Evolutionary conservation across 2,888 invertebrate genomes (phyloP), one percentile per base, ranked within the genome.

Genomic region (Drosophila pegasa): DNA sequence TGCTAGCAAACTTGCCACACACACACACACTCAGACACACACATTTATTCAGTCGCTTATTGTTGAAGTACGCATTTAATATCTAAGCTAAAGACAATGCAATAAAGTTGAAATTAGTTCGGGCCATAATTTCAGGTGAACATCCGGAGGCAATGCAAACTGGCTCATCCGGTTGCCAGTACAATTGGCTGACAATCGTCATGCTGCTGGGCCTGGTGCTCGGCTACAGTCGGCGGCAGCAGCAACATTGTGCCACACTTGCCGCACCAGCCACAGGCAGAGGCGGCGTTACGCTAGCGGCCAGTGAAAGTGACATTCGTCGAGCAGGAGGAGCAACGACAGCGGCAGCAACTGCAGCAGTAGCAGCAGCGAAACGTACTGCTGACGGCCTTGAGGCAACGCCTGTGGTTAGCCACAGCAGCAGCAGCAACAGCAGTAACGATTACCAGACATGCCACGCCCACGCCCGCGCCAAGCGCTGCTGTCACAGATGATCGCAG

Each of bases 91-190:
- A 88, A 84, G 84, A 91, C 90, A 87, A 89, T 84, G 82, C 91
- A 92, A 92, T 90, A 90, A 89, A 91, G 89, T 91, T 92, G 89
- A 92, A 91, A 91, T 91, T 90, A 92, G 92, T 92, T 90, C 92
- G 92, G 87, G 91, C 92, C 81, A 92, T 92, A 82, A 92, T 92
- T 92, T 91, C 92, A 92, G 92, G 92, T 91, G 92, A 92, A 92
- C 92, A 92, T 90, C 92, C 92, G 76, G 92, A 92, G 86, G 92
- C 92, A 68, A 92, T 92, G 92, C 92, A 92, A 91, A 92, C 92
- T 73, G 92, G 92, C 71, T 91, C 92, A 83, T 91, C 92, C 79
- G 92, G 92, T 57, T 92, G 92, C 82, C 91, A 90, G 84, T 91
- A 92, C 78, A 92, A 90, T 88, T 92, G 92, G 92, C 74, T 90